Conservation (phyloP, 2,113 vertebrate species). For the Mionectes macconnelli region DNA sequence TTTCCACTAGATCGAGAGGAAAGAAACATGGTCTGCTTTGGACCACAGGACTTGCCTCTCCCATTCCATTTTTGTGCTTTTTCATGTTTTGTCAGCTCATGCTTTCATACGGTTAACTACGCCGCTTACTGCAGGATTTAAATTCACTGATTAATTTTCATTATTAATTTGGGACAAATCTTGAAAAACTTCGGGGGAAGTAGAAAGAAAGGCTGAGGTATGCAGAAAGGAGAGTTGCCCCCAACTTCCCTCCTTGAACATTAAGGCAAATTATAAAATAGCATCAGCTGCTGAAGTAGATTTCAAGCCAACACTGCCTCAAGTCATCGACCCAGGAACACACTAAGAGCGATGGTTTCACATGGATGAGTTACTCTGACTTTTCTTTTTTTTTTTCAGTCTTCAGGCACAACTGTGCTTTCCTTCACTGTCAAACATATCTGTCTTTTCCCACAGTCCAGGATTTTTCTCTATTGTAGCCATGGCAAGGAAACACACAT, state of each 20-base stretch:
- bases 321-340: constrained; percentile 3
- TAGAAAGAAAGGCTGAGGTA: constrained; percentile 23
- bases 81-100: constrained; percentile 15
- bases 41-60: constrained; percentile 34
- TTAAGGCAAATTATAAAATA: neutral
- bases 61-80: neutral
- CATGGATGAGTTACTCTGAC: neutral
- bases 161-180: neutral
- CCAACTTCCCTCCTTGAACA: neutral
- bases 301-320: neutral
- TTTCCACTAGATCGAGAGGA: constrained; percentile 48
- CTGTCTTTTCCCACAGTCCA: constrained; percentile 36
- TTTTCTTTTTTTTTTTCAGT: neutral
- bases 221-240: neutral
- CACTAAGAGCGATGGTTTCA: constrained; percentile 30
- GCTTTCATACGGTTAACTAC: constrained; percentile 4
- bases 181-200: neutral
- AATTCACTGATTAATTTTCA: neutral
- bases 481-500: constrained; percentile 57
- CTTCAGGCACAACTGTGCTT: constrained; percentile 8
- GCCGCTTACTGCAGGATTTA: neutral
- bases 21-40: constrained; percentile 19
- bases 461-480: constrained; percentile 36
- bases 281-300: constrained; percentile 1
- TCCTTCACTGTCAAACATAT: constrained; percentile 25